These are phyloP conservation scores for Argynnis bischoffii DNA, from an alignment of 2,888 invertebrate species.

Conservation along the genomic window DNA sequence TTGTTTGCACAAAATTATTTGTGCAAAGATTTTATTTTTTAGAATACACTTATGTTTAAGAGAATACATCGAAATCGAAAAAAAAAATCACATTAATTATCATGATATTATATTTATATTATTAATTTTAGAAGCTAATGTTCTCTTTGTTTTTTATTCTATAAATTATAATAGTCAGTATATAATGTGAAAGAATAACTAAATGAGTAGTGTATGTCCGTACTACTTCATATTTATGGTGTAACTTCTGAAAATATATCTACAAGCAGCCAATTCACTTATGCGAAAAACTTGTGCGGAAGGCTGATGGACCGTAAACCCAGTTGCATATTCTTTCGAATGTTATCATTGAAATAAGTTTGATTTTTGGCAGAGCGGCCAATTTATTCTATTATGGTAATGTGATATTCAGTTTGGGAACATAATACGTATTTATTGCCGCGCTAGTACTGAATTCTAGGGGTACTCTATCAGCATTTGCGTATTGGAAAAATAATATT, in stretches of 20 bases:
- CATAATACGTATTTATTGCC: not conserved
- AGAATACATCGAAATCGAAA: too few species aligned
- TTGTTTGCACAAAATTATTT: too few species aligned
- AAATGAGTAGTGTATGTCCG: not conserved
- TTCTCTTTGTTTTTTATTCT: too few species aligned
- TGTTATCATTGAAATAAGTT: conserved; percentile 36
- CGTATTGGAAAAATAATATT: conserved; percentile 8
- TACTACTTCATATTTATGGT: not conserved
- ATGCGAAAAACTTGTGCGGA: conserved; percentile 57
- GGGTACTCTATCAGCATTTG: not conserved
- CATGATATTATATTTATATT: too few species aligned
- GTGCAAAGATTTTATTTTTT: too few species aligned
- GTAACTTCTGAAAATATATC: conserved; percentile 44
- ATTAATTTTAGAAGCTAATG: too few species aligned
- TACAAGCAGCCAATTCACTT: conserved; percentile 67
- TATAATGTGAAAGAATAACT: too few species aligned
- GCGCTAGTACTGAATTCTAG: not conserved
- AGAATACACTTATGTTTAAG: too few species aligned
- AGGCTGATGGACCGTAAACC: conserved; percentile 49
- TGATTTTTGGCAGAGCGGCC: conserved; percentile 29
- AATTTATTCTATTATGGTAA: conserved; percentile 24
- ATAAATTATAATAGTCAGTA: too few species aligned
- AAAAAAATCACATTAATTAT: too few species aligned
- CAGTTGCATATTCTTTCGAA: conserved; percentile 43
- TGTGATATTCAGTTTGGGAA: conserved; percentile 9